Conservation (phyloP, 2,888 invertebrate genomes). For the Heliconius ismenius region DNA sequence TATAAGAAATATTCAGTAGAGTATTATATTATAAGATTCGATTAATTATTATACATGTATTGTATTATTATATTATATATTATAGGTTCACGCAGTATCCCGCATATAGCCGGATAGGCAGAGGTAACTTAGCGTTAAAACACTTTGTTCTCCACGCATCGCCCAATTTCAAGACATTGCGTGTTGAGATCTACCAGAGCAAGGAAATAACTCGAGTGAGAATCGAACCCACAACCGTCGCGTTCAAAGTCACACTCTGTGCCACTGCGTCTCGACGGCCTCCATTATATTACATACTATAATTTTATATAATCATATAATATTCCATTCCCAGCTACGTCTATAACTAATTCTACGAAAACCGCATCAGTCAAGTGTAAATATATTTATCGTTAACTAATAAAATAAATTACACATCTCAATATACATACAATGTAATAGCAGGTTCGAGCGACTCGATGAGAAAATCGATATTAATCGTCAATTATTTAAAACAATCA, state of each 20-base stretch:
- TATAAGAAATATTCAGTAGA: not conserved
- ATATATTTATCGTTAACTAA: conserved; percentile 32
- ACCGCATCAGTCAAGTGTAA: conserved; percentile 33
- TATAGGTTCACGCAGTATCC: not conserved
- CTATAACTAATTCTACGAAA: conserved; percentile 27
- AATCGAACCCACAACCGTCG: not conserved
- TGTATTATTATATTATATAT: conserved; percentile 1
- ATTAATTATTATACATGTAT: conserved; percentile 8
- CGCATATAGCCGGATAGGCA: no score
- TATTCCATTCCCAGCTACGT: conserved; percentile 20
- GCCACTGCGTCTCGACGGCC: not conserved
- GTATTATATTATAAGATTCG: conserved; percentile 9
- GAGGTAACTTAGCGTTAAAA: no score
- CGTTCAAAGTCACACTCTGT: not conserved
- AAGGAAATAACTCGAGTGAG: not conserved
- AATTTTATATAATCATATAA: conserved; percentile 2
- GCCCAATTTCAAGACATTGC: no score
- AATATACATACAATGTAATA: conserved; percentile 18
- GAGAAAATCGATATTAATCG: not conserved
- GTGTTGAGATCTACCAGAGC: not conserved
- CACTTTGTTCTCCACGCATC: no score
- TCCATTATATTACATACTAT: not conserved
- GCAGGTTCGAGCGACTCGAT: not conserved
- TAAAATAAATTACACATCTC: conserved; percentile 30
- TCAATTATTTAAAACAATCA: not conserved